Evolutionary conservation across 2,113 vertebrate genomes (phyloP).

Genomic region (Dasyurus viverrinus): DNA sequence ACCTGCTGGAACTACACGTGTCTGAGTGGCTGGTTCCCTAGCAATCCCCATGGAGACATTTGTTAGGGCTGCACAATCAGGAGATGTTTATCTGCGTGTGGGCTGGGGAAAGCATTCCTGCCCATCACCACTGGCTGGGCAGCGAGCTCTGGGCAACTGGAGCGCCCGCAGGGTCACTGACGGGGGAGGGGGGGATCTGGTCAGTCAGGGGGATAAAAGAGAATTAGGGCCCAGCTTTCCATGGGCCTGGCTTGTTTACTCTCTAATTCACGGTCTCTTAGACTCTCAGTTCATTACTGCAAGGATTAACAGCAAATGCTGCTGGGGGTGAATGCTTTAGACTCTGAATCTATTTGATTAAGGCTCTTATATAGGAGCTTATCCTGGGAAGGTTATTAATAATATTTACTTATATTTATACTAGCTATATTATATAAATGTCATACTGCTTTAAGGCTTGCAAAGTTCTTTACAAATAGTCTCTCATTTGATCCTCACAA

Average conservation of each 20-base stretch:
- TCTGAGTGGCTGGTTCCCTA: constrained; percentile 33
- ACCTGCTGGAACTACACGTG: background rate
- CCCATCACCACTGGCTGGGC: background rate
- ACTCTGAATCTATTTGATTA: background rate
- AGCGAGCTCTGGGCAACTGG: background rate
- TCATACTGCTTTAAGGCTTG: background rate
- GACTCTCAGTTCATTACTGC: background rate
- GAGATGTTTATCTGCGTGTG: background rate
- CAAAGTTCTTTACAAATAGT: background rate
- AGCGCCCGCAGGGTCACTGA: background rate
- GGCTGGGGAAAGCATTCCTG: background rate
- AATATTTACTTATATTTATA: too few relatives aligned
- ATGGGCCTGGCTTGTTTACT: too few relatives aligned
- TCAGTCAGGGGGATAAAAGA: background rate
- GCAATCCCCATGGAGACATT: constrained; percentile 61
- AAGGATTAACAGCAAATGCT: background rate
- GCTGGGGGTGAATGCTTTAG: background rate
- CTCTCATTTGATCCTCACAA: background rate
- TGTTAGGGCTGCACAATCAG: constrained; percentile 33
- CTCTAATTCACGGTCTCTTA: background rate
- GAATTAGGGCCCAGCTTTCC: background rate
- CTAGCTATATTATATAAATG: too few relatives aligned
- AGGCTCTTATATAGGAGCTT: background rate
- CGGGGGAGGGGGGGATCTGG: background rate
- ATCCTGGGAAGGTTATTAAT: background rate